Conservation (phyloP, 2,797 vertebrate genomes). For the Scleropages formosus region DNA sequence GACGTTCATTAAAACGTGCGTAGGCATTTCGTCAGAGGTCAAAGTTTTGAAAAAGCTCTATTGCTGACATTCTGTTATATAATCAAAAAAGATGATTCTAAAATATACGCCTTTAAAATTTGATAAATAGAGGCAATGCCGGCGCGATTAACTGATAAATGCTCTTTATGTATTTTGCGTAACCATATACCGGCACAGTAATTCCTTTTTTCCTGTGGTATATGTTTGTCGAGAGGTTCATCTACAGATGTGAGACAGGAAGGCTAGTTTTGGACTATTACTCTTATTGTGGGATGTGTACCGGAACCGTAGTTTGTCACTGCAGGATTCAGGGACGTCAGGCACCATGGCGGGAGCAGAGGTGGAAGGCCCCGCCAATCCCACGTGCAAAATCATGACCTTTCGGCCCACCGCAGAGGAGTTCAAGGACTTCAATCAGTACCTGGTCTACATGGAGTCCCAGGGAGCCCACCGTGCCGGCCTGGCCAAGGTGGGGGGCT, state of each 20-base stretch:
- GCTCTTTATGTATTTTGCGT: too few relatives aligned
- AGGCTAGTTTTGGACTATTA: too few relatives aligned
- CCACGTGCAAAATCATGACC: conserved; percentile 96
- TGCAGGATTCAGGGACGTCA: neutral
- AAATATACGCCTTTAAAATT: too few relatives aligned
- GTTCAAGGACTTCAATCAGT: conserved; percentile 92
- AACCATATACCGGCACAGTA: too few relatives aligned
- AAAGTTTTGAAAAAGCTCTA: neutral
- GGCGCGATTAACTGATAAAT: too few relatives aligned
- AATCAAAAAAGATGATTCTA: neutral
- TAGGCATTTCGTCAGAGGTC: neutral
- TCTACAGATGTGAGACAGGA: too few relatives aligned
- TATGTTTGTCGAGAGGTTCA: too few relatives aligned
- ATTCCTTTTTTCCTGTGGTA: too few relatives aligned
- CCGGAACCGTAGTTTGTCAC: too few relatives aligned
- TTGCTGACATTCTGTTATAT: conserved; percentile 10
- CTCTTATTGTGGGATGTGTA: too few relatives aligned
- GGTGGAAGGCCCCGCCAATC: conserved; percentile 77
- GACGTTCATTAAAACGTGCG: neutral
- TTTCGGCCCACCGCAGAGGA: conserved; percentile 93
- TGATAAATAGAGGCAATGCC: too few relatives aligned
- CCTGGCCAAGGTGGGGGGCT: conserved; percentile 83
- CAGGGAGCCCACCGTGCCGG: conserved; percentile 94
- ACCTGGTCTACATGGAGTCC: conserved; percentile 91
- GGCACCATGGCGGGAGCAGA: conserved; percentile 79